A percentile compares a stretch with the other conserved stretches of the same genome.
These are phyloP conservation scores for Amblyteles armatorius DNA, from an alignment of 2,888 invertebrate species.

Conservation along the genomic window DNA sequence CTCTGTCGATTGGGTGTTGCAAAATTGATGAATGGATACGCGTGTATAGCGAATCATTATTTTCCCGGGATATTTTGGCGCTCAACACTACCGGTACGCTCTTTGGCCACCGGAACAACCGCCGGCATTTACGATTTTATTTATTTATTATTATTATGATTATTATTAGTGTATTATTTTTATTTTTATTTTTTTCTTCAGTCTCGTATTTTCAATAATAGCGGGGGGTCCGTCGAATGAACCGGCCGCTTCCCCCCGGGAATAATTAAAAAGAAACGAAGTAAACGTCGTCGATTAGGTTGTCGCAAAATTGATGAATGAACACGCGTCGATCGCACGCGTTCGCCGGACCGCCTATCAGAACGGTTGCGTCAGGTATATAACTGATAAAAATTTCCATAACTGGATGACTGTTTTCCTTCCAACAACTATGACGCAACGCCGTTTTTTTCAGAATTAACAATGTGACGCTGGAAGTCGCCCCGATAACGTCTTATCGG, in stretches of 20 bases:
- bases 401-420: slow-evolving; percentile 22
- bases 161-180: no score
- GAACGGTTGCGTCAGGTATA: not conserved
- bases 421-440: slow-evolving; percentile 49
- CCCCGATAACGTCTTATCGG: slow-evolving; percentile 51
- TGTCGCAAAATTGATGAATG: slow-evolving; percentile 5
- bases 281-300: not conserved
- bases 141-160: not conserved
- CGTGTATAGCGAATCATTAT: not conserved
- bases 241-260: not conserved
- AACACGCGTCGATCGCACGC: slow-evolving; percentile 19
- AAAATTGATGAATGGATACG: not conserved
- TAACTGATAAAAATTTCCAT: slow-evolving; percentile 41
- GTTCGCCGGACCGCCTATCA: not conserved
- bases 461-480: slow-evolving; percentile 25
- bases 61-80: not conserved
- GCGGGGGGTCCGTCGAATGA: not conserved
- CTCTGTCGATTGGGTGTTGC: no score
- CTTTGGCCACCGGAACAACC: not conserved
- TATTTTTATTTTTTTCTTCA: no score
- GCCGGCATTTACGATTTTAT: not conserved
- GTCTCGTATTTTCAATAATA: not conserved
- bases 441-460: slow-evolving; percentile 28
- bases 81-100: not conserved
- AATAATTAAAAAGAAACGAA: not conserved